phyloP scores from a whole-genome alignment of 2,113 vertebrate genomes.

The Riparia riparia region DNA sequence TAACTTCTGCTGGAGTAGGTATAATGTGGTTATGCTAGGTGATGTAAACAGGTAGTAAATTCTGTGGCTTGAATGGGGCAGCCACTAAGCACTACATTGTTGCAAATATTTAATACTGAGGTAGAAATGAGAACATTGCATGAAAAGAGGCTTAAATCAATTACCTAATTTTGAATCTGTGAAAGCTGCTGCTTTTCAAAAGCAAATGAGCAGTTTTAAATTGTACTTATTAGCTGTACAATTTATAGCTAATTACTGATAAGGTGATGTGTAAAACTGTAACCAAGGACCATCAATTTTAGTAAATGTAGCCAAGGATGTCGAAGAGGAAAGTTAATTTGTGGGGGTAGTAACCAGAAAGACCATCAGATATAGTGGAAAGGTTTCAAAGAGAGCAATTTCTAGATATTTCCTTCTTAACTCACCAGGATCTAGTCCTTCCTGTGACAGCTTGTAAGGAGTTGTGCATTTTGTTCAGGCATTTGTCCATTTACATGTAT shows the following conservation, averaged over 20 bases:
- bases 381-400: constrained; percentile 1
- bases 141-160: neutral
- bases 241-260: constrained; percentile 5
- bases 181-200: constrained; percentile 10
- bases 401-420: constrained; percentile 45
- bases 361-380: neutral
- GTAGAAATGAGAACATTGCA: neutral
- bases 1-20: constrained; percentile 43
- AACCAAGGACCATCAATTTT: neutral
- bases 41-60: constrained; percentile 11
- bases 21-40: constrained; percentile 51
- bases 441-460: constrained; percentile 5
- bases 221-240: neutral
- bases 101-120: neutral
- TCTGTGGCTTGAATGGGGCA: neutral
- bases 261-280: neutral
- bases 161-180: neutral
- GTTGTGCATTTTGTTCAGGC: constrained; percentile 29
- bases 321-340: constrained; percentile 37
- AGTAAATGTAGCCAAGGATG: constrained; percentile 22
- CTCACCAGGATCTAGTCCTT: constrained; percentile 22
- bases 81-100: neutral
- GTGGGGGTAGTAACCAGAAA: constrained; percentile 16
- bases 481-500: constrained; percentile 49
- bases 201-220: constrained; percentile 34